Base-by-base conservation (phyloP, 1,140 invertebrate species). In the Potamilus streckersoni region DNA sequence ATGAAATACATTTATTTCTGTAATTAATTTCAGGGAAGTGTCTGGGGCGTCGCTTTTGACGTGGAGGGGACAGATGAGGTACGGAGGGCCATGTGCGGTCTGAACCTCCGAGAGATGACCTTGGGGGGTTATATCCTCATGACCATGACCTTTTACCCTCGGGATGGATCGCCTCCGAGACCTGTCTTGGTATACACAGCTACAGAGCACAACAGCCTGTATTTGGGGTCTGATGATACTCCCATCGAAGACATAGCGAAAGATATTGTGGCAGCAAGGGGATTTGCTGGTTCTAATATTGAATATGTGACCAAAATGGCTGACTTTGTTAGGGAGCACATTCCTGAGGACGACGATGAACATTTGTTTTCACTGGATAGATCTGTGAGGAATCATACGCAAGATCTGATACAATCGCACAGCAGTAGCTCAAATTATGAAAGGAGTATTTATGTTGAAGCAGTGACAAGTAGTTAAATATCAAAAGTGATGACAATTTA, bases 251-350 rank as follows among this genome's bases (percentile, higher is more conserved):
- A 92, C 16, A 94, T 96, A 68, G 95, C 95, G 0, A 85, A 91
- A 60, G 94, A 96, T 90, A 95, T 96, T 69, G 87, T 92, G 1
- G 91, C 91, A 69, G 93, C 92, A 67, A 87, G 90, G 27, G 90
- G 90, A 13, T 79, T 27, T 11, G 79, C 79, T 23, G 85, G 85
- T 17, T 27, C 78, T 23, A 97, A 97, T 85, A 93, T 92, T 1
- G 96, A 97, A 89, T 97, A 97, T 86, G 88, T 97, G 1, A 83
- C 96, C 56, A 92, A 93, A 84, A 87, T 97, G 84, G 94, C 95
- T 0, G 92, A 94, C 55, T 97, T 95, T 85, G 95, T 96, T 93
- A 91, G 93, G 74, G 92, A 93, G 49, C 91, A 95, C 86, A 92
- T 95, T 8, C 95, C 95, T 0, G 92, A 93, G 71, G 93, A 93